These are phyloP conservation scores for Fistularia commersonii DNA, from an alignment of 2,797 vertebrate genomes.

Conservation along the genomic window DNA sequence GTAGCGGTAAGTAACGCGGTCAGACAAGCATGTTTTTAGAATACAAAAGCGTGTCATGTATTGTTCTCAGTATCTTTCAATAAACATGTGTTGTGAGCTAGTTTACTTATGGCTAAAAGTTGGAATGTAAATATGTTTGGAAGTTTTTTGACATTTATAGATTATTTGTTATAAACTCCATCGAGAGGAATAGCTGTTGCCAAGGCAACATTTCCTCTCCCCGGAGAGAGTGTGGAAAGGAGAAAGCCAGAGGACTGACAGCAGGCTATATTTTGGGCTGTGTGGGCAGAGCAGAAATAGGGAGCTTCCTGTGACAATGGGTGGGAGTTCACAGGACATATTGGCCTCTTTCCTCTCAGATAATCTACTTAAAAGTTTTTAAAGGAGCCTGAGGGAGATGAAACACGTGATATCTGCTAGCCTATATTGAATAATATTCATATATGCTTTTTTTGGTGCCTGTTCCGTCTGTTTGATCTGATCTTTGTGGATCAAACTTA, in stretches of 20 bases:
- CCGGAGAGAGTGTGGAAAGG: conserved; percentile 38
- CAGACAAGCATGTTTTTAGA: neutral
- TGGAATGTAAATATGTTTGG: conserved; percentile 32
- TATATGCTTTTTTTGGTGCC: no score
- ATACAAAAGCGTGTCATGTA: conserved; percentile 13
- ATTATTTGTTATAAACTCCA: conserved; percentile 40
- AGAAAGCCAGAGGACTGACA: conserved; percentile 49
- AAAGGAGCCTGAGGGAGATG: conserved; percentile 1
- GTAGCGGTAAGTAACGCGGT: conserved; percentile 13
- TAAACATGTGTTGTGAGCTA: no score
- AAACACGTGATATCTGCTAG: conserved; percentile 1
- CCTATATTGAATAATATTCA: no score
- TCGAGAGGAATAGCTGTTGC: conserved; percentile 54
- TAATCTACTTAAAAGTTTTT: conserved; percentile 15
- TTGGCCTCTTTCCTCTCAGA: conserved; percentile 39
- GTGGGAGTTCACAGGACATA: conserved; percentile 52
- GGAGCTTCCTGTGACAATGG: conserved; percentile 58
- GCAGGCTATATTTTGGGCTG: conserved; percentile 53
- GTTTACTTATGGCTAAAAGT: conserved; percentile 3
- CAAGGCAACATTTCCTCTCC: conserved; percentile 58
- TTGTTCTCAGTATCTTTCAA: conserved; percentile 2
- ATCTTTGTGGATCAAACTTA: no score
- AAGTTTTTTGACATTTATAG: conserved; percentile 55
- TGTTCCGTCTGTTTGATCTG: no score
- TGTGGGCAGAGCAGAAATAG: conserved; percentile 53